These are phyloP conservation scores for Melanargia galathea DNA, from an alignment of 2,888 invertebrate species.

Conservation along the genomic window DNA sequence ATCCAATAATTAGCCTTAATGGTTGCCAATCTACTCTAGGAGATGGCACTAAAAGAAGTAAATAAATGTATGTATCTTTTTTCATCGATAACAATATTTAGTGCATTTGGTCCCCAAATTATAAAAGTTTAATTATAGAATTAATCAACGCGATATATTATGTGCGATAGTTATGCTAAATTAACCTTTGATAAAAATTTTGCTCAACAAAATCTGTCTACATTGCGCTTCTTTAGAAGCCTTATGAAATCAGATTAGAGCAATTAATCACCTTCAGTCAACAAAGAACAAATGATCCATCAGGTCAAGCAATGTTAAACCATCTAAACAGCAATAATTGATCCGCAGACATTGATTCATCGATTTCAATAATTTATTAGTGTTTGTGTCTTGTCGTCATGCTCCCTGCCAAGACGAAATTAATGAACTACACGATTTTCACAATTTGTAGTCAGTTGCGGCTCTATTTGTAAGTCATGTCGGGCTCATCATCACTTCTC, in stretches of 20 bases:
- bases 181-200: neutral
- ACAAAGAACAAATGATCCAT: slow-evolving; percentile 7
- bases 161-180: too few species aligned
- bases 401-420: slow-evolving; percentile 6
- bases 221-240: neutral
- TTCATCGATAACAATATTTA: neutral
- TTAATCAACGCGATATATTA: too few species aligned
- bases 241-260: neutral
- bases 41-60: too few species aligned
- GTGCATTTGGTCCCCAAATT: too few species aligned
- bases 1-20: too few species aligned
- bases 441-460: neutral
- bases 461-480: neutral
- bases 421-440: slow-evolving; percentile 11
- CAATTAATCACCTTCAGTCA: slow-evolving; percentile 14
- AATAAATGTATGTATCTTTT: neutral
- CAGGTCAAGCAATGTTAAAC: slow-evolving; percentile 20
- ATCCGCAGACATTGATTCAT: slow-evolving; percentile 20
- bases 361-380: slow-evolving; percentile 18
- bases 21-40: too few species aligned
- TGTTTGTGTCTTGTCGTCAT: slow-evolving; percentile 15
- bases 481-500: neutral
- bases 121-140: too few species aligned
- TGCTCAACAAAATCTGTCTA: neutral
- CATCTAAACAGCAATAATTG: slow-evolving; percentile 22